phyloP scores from a whole-genome alignment of 92 coral and sea anemone genomes.

The Epizoanthus illoricatus region DNA sequence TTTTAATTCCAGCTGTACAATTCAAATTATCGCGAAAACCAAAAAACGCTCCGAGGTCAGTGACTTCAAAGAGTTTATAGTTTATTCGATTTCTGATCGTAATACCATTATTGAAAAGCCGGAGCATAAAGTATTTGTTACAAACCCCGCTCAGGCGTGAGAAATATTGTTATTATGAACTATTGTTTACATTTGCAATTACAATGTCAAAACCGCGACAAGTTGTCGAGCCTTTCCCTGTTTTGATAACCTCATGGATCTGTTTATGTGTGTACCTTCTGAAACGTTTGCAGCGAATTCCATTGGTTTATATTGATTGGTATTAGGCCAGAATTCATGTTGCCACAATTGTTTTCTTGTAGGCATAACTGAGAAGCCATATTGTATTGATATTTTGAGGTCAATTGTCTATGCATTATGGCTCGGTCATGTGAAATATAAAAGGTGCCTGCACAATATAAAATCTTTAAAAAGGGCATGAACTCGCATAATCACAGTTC shows the following conservation, averaged over 20 bases:
- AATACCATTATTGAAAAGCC: background rate
- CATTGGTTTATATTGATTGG: slow-evolving; percentile 2
- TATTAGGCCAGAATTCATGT: background rate
- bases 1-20: background rate
- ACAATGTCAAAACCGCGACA: slow-evolving; percentile 22
- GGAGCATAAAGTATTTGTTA: background rate
- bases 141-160: background rate
- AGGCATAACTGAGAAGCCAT: background rate
- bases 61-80: background rate
- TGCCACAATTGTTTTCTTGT: background rate
- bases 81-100: background rate
- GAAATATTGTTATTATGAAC: background rate
- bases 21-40: background rate
- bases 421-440: background rate
- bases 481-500: no score
- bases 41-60: background rate
- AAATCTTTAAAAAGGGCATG: background rate
- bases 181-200: slow-evolving; percentile 16
- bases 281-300: background rate
- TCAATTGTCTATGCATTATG: background rate
- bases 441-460: slow-evolving; percentile 11
- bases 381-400: background rate
- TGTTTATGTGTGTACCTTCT: background rate
- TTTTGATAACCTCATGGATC: slow-evolving; percentile 35
- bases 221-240: slow-evolving; percentile 28